Percentiles rank a stretch among this genome's conserved stretches.
phyloP scores from a whole-genome alignment of 2,113 vertebrate species.

The Aegotheles bennettii region DNA sequence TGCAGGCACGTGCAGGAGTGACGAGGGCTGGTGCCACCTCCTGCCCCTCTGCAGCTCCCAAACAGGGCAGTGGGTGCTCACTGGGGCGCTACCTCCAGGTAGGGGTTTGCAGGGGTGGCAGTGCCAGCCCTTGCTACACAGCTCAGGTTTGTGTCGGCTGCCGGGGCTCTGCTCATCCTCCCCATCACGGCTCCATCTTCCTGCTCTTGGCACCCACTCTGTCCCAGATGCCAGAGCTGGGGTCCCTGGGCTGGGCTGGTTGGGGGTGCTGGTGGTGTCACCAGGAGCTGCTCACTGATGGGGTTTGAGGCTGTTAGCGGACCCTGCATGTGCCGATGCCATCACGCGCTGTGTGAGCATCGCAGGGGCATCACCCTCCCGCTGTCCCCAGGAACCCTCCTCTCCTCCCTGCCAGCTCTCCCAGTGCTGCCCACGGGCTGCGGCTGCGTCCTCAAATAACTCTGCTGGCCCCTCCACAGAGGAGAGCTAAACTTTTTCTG shows the following conservation, averaged over 20 bases:
- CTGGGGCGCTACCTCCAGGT: rapidly evolving
- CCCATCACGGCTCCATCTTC: rapidly evolving
- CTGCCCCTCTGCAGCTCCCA: not conserved
- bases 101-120: not conserved
- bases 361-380: not conserved
- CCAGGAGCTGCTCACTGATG: too few relatives aligned
- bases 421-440: not conserved
- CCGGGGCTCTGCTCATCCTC: not conserved
- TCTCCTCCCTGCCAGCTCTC: not conserved
- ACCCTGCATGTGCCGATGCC: rapidly evolving
- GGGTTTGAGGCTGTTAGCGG: not conserved
- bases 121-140: not conserved
- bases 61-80: not conserved
- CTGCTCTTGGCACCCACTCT: not conserved
- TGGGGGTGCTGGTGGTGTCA: rapidly evolving
- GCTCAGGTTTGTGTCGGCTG: not conserved
- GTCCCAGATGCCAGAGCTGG: not conserved
- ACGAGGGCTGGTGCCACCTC: not conserved
- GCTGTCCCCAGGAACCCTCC: not conserved
- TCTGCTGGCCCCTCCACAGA: not conserved
- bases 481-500: not conserved
- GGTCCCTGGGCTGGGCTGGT: rapidly evolving
- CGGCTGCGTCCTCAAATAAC: rapidly evolving
- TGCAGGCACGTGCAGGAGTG: not conserved
- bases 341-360: rapidly evolving